A percentile compares a stretch with the other conserved stretches of the same genome.
Evolutionary conservation across 2,797 vertebrate species (phyloP).

Genomic region (Huso huso): DNA sequence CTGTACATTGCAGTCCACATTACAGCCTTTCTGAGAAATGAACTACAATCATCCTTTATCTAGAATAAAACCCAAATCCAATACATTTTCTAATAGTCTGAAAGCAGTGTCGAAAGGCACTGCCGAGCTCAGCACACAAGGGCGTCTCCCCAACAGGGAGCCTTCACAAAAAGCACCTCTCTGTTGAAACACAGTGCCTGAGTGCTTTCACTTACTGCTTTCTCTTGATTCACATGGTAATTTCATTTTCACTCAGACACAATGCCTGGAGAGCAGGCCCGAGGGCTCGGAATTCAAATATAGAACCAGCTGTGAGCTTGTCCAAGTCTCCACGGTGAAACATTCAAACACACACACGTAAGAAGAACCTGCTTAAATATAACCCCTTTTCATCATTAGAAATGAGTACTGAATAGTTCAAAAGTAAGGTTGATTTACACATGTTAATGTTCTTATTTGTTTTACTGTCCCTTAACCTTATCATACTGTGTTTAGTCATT

Average conservation of each 20-base stretch:
- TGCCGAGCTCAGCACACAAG: background rate
- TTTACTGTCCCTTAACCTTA: too few relatives aligned
- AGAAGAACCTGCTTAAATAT: too few relatives aligned
- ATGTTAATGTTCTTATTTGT: too few relatives aligned
- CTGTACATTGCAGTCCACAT: too few relatives aligned
- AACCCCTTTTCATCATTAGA: too few relatives aligned
- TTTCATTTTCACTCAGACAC: background rate
- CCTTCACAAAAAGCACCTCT: background rate
- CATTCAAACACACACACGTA: too few relatives aligned
- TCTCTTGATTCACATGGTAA: background rate
- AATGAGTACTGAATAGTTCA: too few relatives aligned
- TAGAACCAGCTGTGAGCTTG: background rate
- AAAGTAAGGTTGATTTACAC: too few relatives aligned
- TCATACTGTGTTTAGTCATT: too few relatives aligned
- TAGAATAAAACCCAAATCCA: constrained; percentile 1
- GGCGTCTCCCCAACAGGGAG: background rate
- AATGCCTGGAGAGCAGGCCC: background rate
- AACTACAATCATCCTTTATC: background rate
- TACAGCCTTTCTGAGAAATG: background rate
- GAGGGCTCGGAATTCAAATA: background rate
- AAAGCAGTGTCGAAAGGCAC: background rate
- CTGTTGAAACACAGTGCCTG: background rate
- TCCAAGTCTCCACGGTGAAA: too few relatives aligned
- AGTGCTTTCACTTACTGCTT: background rate
- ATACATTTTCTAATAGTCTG: background rate